Evolutionary conservation across 1,140 invertebrate species (phyloP).

Genomic region (Drosophila oshimai): DNA sequence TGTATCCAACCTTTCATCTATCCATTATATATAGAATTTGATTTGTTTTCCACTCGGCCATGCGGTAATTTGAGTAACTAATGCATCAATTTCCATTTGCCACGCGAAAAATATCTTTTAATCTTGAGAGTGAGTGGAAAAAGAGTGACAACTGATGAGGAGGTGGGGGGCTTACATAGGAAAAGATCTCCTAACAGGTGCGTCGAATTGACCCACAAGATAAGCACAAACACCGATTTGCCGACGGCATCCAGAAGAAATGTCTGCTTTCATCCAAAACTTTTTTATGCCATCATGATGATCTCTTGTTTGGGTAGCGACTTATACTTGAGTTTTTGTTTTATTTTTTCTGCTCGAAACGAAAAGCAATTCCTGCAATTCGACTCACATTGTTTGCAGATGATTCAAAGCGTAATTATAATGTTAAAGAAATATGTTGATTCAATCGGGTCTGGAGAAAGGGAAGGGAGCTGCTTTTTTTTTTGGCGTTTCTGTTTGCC

Average conservation of each 20-base stretch:
- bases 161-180: neutral
- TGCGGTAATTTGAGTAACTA: slow-evolving; percentile 32
- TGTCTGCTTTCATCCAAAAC: neutral
- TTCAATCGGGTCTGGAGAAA: slow-evolving; percentile 42
- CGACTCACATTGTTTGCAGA: slow-evolving; percentile 63
- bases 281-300: slow-evolving; percentile 10
- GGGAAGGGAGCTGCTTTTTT: slow-evolving; percentile 16
- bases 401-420: slow-evolving; percentile 79
- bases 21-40: slow-evolving; percentile 22
- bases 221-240: neutral
- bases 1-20: slow-evolving; percentile 32
- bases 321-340: slow-evolving; percentile 14
- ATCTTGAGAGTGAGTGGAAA: neutral
- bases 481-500: slow-evolving; percentile 64
- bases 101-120: slow-evolving; percentile 31
- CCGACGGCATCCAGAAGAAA: slow-evolving; percentile 22
- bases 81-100: slow-evolving; percentile 32
- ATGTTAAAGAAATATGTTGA: slow-evolving; percentile 73
- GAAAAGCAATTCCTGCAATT: slow-evolving; percentile 36
- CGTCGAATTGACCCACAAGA: neutral
- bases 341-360: neutral
- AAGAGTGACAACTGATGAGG: slow-evolving; percentile 4
- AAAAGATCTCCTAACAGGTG: slow-evolving; percentile 25
- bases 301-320: slow-evolving; percentile 38
- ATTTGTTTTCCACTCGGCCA: slow-evolving; percentile 7